Evolutionary conservation across 2,797 vertebrate species (phyloP).

Genomic region (Steatocranus sp.): DNA sequence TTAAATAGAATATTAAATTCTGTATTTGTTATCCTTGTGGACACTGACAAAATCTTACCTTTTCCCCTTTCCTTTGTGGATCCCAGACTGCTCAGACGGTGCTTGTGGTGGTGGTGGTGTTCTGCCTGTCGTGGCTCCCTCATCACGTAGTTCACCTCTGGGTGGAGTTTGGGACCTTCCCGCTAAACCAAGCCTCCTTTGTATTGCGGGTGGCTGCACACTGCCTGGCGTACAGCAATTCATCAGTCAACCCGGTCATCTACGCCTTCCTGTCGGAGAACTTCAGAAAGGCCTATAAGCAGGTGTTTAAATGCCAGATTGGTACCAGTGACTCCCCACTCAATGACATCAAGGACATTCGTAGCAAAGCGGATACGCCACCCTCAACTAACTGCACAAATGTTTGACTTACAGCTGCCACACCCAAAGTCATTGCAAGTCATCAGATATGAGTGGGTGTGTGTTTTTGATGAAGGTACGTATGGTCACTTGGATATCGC

Average conservation of each 20-base stretch:
- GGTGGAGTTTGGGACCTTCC: conserved; percentile 94
- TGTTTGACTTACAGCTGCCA: conserved; percentile 72
- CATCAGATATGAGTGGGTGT: background rate
- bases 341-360: conserved; percentile 81
- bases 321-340: conserved; percentile 65
- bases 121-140: conserved; percentile 96
- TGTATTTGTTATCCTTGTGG: background rate
- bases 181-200: conserved; percentile 93
- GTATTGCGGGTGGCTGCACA: conserved; percentile 88
- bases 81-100: conserved; percentile 93
- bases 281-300: conserved; percentile 95
- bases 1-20: background rate
- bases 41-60: background rate
- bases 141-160: conserved; percentile 93
- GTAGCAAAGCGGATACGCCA: conserved; percentile 83
- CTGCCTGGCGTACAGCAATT: conserved; percentile 98
- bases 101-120: conserved; percentile 95
- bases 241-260: conserved; percentile 96
- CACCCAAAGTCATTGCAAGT: background rate
- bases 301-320: conserved; percentile 89
- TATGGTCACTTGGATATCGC: background rate
- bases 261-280: conserved; percentile 97
- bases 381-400: conserved; percentile 92
- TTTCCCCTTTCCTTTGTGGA: background rate
- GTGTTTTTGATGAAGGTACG: background rate